A percentile compares a stretch with the other conserved stretches of the same genome.
Conservation (phyloP, 2,888 invertebrate genomes). For the Epinotia nisella region DNA sequence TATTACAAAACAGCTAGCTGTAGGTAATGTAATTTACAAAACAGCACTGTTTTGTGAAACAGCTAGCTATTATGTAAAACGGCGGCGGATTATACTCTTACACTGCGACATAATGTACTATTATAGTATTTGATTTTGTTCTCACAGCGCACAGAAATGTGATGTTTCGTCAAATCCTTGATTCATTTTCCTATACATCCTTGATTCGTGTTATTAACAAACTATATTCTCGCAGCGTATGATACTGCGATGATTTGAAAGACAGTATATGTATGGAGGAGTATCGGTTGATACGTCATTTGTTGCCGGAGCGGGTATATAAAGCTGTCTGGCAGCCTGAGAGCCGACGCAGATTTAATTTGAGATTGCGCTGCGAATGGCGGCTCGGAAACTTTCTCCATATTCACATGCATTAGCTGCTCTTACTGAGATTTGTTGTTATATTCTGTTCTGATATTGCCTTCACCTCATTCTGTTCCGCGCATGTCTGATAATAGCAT, state of each 20-base stretch:
- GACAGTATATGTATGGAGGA: neutral
- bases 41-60: too few species aligned
- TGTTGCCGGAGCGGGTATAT: neutral
- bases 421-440: slow-evolving; percentile 70
- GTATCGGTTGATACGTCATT: slow-evolving; percentile 21
- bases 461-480: slow-evolving; percentile 59
- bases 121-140: neutral
- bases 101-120: neutral
- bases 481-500: slow-evolving; percentile 5
- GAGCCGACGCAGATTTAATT: slow-evolving; percentile 76
- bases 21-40: too few species aligned
- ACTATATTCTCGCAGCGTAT: slow-evolving; percentile 40
- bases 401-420: slow-evolving; percentile 75
- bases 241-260: neutral
- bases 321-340: slow-evolving; percentile 53
- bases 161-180: slow-evolving; percentile 32
- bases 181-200: slow-evolving; percentile 39
- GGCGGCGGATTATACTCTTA: too few species aligned
- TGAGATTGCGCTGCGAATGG: slow-evolving; percentile 75
- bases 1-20: too few species aligned
- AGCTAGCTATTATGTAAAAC: too few species aligned
- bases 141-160: slow-evolving; percentile 7
- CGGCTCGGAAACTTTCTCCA: slow-evolving; percentile 72
- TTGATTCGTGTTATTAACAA: slow-evolving; percentile 42
- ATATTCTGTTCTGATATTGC: slow-evolving; percentile 58